Conservation (phyloP, 37 sponge, comb jelly and placozoan genomes). For the Ianthella basta region DNA sequence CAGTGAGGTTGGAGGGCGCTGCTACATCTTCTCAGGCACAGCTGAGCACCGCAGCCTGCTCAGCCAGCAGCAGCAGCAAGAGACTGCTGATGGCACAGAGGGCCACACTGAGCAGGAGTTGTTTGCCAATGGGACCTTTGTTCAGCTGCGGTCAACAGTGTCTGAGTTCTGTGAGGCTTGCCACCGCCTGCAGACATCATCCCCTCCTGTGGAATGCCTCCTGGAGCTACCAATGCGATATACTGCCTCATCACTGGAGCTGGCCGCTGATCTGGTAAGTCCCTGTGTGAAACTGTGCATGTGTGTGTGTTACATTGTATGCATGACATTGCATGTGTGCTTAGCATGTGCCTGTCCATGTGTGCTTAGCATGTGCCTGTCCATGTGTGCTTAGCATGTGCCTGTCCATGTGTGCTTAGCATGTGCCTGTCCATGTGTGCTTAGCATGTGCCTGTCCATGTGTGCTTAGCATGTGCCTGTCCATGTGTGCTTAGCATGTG, state of each 20-base stretch:
- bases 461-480: too few species aligned
- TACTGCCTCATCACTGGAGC: neutral
- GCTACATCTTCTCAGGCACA: neutral
- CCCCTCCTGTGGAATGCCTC: neutral
- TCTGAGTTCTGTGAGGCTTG: neutral
- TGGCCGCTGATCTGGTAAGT: conserved; percentile 7
- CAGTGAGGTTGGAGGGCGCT: neutral
- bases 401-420: too few species aligned
- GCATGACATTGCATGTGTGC: too few species aligned
- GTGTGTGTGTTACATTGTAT: too few species aligned
- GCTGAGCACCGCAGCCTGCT: neutral
- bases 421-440: too few species aligned
- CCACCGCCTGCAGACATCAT: neutral
- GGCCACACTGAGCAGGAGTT: too few species aligned
- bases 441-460: too few species aligned
- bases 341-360: too few species aligned
- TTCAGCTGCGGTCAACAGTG: neutral
- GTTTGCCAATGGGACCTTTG: neutral
- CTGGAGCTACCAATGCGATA: neutral
- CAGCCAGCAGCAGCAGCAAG: neutral
- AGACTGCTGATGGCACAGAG: neutral
- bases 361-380: too few species aligned
- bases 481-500: too few species aligned
- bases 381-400: too few species aligned
- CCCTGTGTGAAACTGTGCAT: too few species aligned